phyloP scores from a whole-genome alignment of 2,113 vertebrate genomes.

The Hymenochirus boettgeri region DNA sequence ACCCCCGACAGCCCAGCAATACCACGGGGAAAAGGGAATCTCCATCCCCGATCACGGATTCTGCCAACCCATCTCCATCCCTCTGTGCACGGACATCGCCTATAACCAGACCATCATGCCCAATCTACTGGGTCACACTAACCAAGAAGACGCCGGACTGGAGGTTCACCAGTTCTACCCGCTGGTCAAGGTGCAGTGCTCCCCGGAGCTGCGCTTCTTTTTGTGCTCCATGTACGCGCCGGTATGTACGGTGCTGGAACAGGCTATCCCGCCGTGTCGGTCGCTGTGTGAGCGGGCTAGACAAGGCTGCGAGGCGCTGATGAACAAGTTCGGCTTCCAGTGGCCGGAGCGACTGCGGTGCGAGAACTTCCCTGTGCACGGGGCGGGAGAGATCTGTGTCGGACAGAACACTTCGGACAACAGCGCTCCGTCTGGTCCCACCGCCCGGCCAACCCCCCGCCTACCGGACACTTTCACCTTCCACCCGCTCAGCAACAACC shows the following conservation, averaged over 20 bases:
- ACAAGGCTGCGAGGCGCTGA: slow-evolving; percentile 85
- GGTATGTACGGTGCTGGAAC: slow-evolving; percentile 80
- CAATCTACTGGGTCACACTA: slow-evolving; percentile 80
- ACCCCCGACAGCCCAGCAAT: no score
- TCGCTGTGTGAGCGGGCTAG: slow-evolving; percentile 76
- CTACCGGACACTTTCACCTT: slow-evolving; percentile 58
- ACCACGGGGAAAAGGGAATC: no score
- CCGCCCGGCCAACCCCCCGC: slow-evolving; percentile 62
- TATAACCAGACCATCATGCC: slow-evolving; percentile 89
- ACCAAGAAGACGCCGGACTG: slow-evolving; percentile 80
- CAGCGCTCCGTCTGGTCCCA: slow-evolving; percentile 49
- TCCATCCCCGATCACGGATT: no score
- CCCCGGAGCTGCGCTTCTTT: slow-evolving; percentile 83
- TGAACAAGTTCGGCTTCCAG: slow-evolving; percentile 85
- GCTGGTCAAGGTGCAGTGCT: slow-evolving; percentile 86
- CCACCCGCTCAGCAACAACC: slow-evolving; percentile 48
- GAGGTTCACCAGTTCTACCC: slow-evolving; percentile 90
- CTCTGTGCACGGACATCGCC: slow-evolving; percentile 82
- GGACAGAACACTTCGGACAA: slow-evolving; percentile 77
- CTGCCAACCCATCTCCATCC: slow-evolving; percentile 87
- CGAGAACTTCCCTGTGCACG: slow-evolving; percentile 77
- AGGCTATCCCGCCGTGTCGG: slow-evolving; percentile 78
- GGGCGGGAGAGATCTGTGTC: slow-evolving; percentile 78
- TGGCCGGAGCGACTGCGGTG: slow-evolving; percentile 79
- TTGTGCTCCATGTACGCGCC: slow-evolving; percentile 83